Conservation (phyloP, 2,797 vertebrate genomes). For the Clarias laeviceps region DNA sequence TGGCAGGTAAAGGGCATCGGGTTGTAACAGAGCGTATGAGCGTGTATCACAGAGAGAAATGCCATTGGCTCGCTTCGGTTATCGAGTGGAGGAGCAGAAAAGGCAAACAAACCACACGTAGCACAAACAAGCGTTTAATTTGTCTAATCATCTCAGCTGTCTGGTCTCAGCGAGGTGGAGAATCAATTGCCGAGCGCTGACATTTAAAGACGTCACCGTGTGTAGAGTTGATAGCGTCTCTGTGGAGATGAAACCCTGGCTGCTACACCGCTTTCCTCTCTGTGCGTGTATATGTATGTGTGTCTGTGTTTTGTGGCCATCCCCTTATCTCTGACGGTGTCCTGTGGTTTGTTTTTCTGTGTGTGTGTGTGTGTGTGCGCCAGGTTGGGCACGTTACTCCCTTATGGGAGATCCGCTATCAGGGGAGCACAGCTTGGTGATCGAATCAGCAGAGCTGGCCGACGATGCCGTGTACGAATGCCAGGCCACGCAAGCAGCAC, state of each 20-base stretch:
- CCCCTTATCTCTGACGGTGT: constrained; percentile 52
- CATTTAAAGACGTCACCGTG: constrained; percentile 67
- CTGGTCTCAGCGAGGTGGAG: constrained; percentile 69
- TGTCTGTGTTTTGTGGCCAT: not conserved
- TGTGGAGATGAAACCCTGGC: constrained; percentile 65
- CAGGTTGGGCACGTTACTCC: constrained; percentile 90
- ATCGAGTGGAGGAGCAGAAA: constrained; percentile 42
- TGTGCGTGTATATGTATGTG: not conserved
- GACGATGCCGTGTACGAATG: constrained; percentile 90
- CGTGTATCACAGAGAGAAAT: constrained; percentile 32
- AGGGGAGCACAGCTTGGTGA: constrained; percentile 88
- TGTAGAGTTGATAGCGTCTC: constrained; percentile 24
- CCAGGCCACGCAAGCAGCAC: constrained; percentile 87
- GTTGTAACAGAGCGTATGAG: constrained; percentile 22
- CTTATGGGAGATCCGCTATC: constrained; percentile 81
- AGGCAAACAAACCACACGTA: constrained; percentile 30
- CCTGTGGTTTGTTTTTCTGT: constrained; percentile 58
- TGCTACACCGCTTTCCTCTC: not conserved
- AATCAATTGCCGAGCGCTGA: constrained; percentile 74
- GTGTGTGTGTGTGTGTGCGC: constrained; percentile 57
- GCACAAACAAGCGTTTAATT: constrained; percentile 69
- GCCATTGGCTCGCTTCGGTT: constrained; percentile 24
- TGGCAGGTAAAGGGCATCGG: constrained; percentile 21
- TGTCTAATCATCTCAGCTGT: constrained; percentile 76
- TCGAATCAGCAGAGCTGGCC: constrained; percentile 82